Percentiles rank a stretch among this genome's conserved stretches.
Conservation (phyloP, 2,113 vertebrate genomes). For the Hemiprocne comata region DNA sequence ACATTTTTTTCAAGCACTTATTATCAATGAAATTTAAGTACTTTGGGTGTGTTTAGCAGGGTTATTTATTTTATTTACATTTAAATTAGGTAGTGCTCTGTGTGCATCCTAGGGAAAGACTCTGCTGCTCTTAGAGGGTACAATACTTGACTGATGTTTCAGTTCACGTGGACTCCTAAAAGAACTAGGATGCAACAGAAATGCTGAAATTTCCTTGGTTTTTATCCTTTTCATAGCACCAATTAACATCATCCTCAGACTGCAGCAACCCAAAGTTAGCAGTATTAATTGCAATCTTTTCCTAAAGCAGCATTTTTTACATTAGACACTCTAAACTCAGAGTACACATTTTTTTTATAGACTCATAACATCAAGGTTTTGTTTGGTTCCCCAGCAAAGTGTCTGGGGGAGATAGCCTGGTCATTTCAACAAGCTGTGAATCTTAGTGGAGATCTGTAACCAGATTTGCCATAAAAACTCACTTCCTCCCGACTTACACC, state of each 20-base stretch:
- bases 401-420: neutral
- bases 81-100: neutral
- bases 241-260: neutral
- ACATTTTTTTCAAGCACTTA: neutral
- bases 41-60: neutral
- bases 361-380: neutral
- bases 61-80: conserved; percentile 11
- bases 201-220: neutral
- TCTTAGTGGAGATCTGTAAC: neutral
- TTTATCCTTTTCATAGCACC: neutral
- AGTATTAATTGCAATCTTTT: neutral
- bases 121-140: neutral
- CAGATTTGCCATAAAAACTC: neutral
- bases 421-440: neutral
- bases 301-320: neutral
- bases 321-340: neutral
- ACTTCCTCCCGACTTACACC: neutral
- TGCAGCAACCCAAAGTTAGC: neutral
- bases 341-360: neutral
- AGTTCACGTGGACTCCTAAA: neutral
- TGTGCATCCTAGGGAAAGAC: neutral
- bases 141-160: neutral
- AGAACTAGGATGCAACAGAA: neutral
- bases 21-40: neutral
- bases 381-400: neutral